A percentile compares a stretch with the other conserved stretches of the same genome.
Conservation (phyloP, 2,888 invertebrate genomes). For the Melieria picta region DNA sequence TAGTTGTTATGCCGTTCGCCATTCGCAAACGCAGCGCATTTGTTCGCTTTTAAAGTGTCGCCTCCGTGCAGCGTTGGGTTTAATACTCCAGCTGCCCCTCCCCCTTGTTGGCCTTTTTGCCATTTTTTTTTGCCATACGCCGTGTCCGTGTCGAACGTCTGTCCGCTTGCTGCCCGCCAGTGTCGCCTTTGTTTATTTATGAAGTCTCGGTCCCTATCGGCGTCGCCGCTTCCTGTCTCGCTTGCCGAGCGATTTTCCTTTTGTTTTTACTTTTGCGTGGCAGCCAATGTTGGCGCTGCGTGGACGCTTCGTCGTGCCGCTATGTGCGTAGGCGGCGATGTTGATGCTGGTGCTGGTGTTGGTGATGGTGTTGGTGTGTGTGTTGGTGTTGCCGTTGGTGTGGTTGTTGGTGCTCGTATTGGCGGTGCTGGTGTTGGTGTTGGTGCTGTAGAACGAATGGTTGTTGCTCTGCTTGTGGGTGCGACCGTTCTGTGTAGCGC, state of each 20-base stretch:
- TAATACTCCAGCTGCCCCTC: neutral
- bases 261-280: slow-evolving; percentile 35
- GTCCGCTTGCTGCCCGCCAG: neutral
- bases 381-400: slow-evolving; percentile 36
- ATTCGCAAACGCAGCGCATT: neutral
- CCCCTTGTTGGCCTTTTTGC: neutral
- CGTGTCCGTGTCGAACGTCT: neutral
- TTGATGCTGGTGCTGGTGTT: slow-evolving; percentile 34
- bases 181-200: slow-evolving; percentile 36
- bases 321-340: slow-evolving; percentile 49
- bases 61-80: neutral
- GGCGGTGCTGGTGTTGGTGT: neutral
- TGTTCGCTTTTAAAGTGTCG: slow-evolving; percentile 19
- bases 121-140: neutral
- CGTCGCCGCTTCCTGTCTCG: neutral
- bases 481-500: slow-evolving; percentile 14
- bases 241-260: slow-evolving; percentile 23
- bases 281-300: slow-evolving; percentile 21
- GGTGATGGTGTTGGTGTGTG: slow-evolving; percentile 44
- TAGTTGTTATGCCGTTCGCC: neutral
- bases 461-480: neutral
- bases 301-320: slow-evolving; percentile 41
- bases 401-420: neutral
- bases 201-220: slow-evolving; percentile 22
- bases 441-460: neutral